A percentile compares a stretch with the other conserved stretches of the same genome.
phyloP scores from a whole-genome alignment of 2,113 vertebrate genomes.

The Nesogale talazaci region DNA sequence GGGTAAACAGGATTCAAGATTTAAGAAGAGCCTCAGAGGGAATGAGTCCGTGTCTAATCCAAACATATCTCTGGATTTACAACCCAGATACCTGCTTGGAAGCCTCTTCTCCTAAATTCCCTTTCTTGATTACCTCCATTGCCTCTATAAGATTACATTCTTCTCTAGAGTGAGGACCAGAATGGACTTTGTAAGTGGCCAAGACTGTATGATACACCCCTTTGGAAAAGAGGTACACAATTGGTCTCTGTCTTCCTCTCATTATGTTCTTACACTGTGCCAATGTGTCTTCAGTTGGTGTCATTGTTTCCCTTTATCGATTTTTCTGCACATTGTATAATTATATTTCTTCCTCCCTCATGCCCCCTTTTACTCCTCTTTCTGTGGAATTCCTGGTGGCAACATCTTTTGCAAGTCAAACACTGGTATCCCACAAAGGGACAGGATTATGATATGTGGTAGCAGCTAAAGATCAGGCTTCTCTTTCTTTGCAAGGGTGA shows the following conservation, averaged over 20 bases:
- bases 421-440: background rate
- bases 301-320: background rate
- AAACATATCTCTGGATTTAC: constrained; percentile 2
- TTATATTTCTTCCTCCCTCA: background rate
- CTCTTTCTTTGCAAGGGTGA: constrained; percentile 1
- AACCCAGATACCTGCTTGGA: background rate
- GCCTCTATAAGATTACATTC: constrained; percentile 41
- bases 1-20: background rate
- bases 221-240: background rate
- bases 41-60: background rate
- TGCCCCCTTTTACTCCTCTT: background rate
- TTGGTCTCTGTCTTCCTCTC: constrained; percentile 20
- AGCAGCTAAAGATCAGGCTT: constrained; percentile 17
- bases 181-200: background rate
- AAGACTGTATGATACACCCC: background rate
- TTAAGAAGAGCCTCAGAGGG: background rate
- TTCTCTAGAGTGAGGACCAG: background rate
- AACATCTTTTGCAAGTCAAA: constrained; percentile 4
- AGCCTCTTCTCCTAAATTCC: background rate
- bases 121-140: constrained; percentile 3
- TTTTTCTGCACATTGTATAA: background rate
- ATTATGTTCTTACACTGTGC: constrained; percentile 18
- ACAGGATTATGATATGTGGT: background rate
- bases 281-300: background rate
- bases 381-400: constrained; percentile 11